Evolutionary conservation across 2,113 vertebrate species (phyloP).

Genomic region (Trematomus loennbergii): DNA sequence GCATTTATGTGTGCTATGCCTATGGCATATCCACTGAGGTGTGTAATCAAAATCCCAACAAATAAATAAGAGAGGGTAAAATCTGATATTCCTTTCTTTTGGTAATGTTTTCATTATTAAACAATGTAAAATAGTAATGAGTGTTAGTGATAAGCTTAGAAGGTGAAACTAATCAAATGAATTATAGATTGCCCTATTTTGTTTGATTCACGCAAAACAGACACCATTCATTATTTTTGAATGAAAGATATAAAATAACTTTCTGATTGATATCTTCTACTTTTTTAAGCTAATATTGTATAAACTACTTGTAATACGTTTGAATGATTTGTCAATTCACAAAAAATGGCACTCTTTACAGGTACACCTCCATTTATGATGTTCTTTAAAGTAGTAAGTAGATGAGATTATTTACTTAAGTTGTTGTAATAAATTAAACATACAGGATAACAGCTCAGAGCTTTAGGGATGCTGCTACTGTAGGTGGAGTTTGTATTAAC

Average conservation of each 20-base stretch:
- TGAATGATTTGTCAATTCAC: neutral
- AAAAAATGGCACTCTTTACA: neutral
- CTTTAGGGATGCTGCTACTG: neutral
- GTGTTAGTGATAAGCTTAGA: slow-evolving; percentile 11
- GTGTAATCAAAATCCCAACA: slow-evolving; percentile 29
- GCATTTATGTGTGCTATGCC: slow-evolving; percentile 11
- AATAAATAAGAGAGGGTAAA: slow-evolving; percentile 17
- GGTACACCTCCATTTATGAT: neutral
- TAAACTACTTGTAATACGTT: neutral
- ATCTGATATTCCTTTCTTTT: slow-evolving; percentile 4
- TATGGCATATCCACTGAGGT: slow-evolving; percentile 21
- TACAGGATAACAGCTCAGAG: neutral
- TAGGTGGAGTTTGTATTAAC: neutral
- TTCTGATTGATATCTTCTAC: too few species aligned
- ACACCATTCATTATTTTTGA: neutral
- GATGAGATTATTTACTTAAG: neutral
- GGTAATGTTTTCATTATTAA: slow-evolving; percentile 26
- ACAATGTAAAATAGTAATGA: slow-evolving; percentile 28
- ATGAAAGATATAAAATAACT: neutral
- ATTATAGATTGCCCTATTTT: slow-evolving; percentile 6
- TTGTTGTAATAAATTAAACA: neutral
- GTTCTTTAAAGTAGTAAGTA: neutral
- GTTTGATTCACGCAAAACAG: neutral
- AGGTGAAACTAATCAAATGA: slow-evolving; percentile 19
- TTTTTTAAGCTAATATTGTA: neutral